Evolutionary conservation across 2,797 vertebrate species (phyloP).

Genomic region (Vultur gryphus): DNA sequence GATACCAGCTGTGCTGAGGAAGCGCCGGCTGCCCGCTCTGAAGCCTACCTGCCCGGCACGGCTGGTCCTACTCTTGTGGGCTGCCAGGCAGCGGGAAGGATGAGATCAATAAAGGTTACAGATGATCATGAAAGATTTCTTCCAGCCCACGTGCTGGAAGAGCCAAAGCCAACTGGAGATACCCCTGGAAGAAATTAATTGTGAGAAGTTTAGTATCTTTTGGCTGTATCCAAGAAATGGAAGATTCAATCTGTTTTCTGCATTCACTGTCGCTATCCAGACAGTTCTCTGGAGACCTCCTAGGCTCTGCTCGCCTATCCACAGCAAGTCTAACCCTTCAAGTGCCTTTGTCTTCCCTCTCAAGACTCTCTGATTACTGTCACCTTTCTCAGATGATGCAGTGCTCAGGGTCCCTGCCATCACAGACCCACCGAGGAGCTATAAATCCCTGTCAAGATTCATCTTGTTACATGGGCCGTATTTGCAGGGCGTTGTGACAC

Average conservation of each 20-base stretch:
- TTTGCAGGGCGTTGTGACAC: neutral
- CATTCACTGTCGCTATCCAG: neutral
- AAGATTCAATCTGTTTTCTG: neutral
- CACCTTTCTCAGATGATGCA: neutral
- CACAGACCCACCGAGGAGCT: neutral
- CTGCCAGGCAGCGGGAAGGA: neutral
- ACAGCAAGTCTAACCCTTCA: neutral
- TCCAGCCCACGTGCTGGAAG: neutral
- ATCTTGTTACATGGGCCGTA: rapidly evolving
- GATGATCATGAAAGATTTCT: neutral
- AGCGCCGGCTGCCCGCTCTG: rapidly evolving
- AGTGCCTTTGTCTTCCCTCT: neutral
- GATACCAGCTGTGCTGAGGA: neutral
- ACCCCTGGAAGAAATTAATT: neutral
- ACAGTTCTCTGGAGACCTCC: neutral
- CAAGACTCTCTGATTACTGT: neutral
- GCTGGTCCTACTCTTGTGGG: neutral
- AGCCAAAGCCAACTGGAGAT: neutral
- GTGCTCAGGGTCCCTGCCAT: neutral
- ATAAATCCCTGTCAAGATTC: neutral
- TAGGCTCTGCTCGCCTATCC: neutral
- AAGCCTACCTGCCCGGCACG: rapidly evolving
- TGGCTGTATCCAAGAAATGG: neutral
- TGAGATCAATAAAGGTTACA: neutral
- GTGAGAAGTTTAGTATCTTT: neutral